Conservation (phyloP, 2,888 invertebrate species). For the Gnatocerus cornutus region DNA sequence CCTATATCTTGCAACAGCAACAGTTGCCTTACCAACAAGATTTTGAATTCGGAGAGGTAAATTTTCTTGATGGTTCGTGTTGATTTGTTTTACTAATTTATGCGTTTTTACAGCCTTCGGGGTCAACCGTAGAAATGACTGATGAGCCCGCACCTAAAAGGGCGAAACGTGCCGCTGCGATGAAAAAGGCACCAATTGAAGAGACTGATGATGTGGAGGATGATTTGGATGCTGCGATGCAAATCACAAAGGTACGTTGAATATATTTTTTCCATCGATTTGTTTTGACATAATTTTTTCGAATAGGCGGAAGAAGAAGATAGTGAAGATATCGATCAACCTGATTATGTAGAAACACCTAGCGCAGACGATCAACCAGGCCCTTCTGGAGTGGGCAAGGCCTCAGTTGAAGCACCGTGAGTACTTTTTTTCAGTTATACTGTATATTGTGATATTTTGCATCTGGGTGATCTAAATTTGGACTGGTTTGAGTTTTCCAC, state of each 20-base stretch:
- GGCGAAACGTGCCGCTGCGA: slow-evolving; percentile 64
- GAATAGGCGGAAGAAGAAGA: slow-evolving; percentile 66
- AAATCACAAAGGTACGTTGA: slow-evolving; percentile 62
- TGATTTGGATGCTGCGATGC: slow-evolving; percentile 56
- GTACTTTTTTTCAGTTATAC: slow-evolving; percentile 62
- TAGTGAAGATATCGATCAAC: slow-evolving; percentile 55
- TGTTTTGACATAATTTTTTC: slow-evolving; percentile 30
- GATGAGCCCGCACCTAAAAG: slow-evolving; percentile 63
- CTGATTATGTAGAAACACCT: slow-evolving; percentile 64
- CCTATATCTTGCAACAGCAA: slow-evolving; percentile 61
- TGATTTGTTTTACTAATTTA: background rate
- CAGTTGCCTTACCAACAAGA: slow-evolving; percentile 57
- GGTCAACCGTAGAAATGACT: slow-evolving; percentile 17
- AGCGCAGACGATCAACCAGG: slow-evolving; percentile 69
- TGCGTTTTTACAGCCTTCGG: slow-evolving; percentile 20
- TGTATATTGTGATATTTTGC: slow-evolving; percentile 14
- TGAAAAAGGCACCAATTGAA: slow-evolving; percentile 60
- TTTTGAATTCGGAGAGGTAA: slow-evolving; percentile 39
- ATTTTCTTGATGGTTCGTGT: background rate
- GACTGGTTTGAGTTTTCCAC: slow-evolving; percentile 32
- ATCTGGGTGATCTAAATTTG: slow-evolving; percentile 54
- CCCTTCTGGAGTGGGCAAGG: slow-evolving; percentile 69
- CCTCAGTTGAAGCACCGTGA: slow-evolving; percentile 69
- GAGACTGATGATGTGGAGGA: slow-evolving; percentile 63
- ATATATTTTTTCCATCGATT: background rate